Base-by-base conservation (phyloP, 2,113 vertebrate species). In the Rallus limicola region DNA sequence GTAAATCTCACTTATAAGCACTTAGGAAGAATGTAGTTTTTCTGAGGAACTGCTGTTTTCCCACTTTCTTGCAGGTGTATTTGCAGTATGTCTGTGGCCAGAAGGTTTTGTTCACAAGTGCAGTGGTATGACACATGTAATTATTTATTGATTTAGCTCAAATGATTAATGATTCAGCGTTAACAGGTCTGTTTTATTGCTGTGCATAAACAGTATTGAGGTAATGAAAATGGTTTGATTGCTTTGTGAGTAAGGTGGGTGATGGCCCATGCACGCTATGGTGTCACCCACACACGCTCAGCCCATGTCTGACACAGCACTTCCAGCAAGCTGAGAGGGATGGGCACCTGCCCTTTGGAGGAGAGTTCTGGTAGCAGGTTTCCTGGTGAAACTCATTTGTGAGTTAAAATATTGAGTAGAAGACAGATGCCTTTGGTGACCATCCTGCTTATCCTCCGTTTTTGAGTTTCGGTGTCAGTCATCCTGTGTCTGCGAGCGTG, bases 71-170 rank as follows among this genome's bases (percentile, higher is more conserved):
- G n/a, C 36, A 16, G 1, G 1, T 24, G n/a, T 36, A 17, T 67
- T 91, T 90, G 23, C n/a, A 36, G 46, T 10, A 20, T 33, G 33
- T 83, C 60, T 63, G 6, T 11, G 6, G 78, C 74, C 83, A 46
- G 38, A 81, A 76, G 29, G 23, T 64, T 91, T 63, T 82, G 38
- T 78, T 92, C 84, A 64, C 40, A 53, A 75, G 38, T 23, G n/a
- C 40, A 50, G 25, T 50, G 63, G 75, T 93, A 86, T 58, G 69
- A 85, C 92, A 93, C 75, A 64, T 88, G 71, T 94, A 97, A 97
- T 98, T 97, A 95, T 90, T 86, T 97, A 97, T 97, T 95, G 97
- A 98, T 97, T 96, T 96, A 72, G 91, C 82, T 86, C 64, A 78
- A 91, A 69, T 96, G 94, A 96, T 94, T 83, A 95, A 91, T 7